Evolutionary conservation across 2,888 invertebrate species (phyloP), one percentile per base, ranked within the genome.

Genomic region (Sabatieria punctata): DNA sequence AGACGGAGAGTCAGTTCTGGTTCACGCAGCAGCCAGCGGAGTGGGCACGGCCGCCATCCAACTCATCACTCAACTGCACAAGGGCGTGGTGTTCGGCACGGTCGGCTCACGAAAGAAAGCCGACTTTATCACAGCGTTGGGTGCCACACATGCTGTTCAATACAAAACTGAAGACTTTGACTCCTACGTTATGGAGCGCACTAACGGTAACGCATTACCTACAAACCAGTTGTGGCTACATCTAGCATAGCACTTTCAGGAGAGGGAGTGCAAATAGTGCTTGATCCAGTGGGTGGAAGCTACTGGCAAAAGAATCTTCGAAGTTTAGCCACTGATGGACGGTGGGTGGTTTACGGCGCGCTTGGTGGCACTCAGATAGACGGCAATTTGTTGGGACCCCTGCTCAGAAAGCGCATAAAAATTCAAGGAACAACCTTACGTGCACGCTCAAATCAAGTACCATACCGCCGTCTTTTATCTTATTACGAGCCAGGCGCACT

Each of bases 31-130:
- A 2, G 67, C 60, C 4, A 68, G 67, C 54, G 68, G 68, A 3
- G 67, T 68, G 18, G 68, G 67, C 8, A 66, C 66, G 6, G 67
- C 68, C 11, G 65, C 65, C 15, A 53, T 62, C 21, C 68, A 68
- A 55, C 54, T 68, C 26, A 55, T 53, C 1, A 51, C 54, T n/a
- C 41, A 51, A 21, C 51, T 60, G 30, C 61, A 59, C 19, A 57
- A 58, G 4, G 64, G 60, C 38, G 54, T 46, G n/a, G 53, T 61
- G 2, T 54, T 61, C 37, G 60, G 64, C 2, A 68, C 67, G 18
- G 68, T 65, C 21, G 68, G 68, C 3, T 56, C 60, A 8, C 52
- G 57, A 19, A 53, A 55, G 18, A 68, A 68, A 51, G 53, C 65
- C 11, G 52, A 59, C n/a, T 55, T 52, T 19, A 61, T 63, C 2